phyloP scores from a whole-genome alignment of 2,888 invertebrate species.

The Zaprionus bogoriensis region DNA sequence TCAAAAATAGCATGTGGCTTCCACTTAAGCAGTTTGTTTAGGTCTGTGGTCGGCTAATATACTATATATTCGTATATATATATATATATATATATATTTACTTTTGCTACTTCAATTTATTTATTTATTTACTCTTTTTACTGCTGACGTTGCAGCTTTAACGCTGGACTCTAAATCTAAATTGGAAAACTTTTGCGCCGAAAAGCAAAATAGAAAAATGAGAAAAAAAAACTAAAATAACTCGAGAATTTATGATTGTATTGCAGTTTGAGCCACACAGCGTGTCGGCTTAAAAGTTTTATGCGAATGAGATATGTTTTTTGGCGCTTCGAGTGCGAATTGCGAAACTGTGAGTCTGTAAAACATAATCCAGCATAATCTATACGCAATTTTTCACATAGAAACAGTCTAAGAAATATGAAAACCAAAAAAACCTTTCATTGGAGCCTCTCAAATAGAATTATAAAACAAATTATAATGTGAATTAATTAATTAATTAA shows the following conservation, averaged over 20 bases:
- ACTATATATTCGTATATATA: too few relatives aligned
- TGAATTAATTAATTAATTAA: too few relatives aligned
- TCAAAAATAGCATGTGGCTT: constrained; percentile 36
- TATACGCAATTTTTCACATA: too few relatives aligned
- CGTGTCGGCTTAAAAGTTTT: constrained; percentile 35
- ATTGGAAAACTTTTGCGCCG: constrained; percentile 64
- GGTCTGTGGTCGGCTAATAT: too few relatives aligned
- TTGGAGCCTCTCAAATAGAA: too few relatives aligned
- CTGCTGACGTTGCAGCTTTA: too few relatives aligned
- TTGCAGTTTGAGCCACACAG: constrained; percentile 8
- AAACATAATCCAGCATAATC: neutral
- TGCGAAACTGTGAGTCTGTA: too few relatives aligned
- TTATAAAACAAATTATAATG: too few relatives aligned
- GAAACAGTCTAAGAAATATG: too few relatives aligned
- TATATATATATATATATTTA: constrained; percentile 9
- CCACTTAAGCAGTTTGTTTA: constrained; percentile 9
- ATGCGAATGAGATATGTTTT: neutral
- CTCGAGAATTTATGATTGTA: constrained; percentile 28
- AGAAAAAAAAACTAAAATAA: neutral
- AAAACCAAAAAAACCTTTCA: too few relatives aligned
- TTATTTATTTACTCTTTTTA: neutral
- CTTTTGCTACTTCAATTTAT: neutral
- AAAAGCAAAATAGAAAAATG: constrained; percentile 3
- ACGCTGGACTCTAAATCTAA: constrained; percentile 67
- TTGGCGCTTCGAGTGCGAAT: too few relatives aligned